Evolutionary conservation across 2,888 invertebrate genomes (phyloP).

Genomic region (Xylota segnis): DNA sequence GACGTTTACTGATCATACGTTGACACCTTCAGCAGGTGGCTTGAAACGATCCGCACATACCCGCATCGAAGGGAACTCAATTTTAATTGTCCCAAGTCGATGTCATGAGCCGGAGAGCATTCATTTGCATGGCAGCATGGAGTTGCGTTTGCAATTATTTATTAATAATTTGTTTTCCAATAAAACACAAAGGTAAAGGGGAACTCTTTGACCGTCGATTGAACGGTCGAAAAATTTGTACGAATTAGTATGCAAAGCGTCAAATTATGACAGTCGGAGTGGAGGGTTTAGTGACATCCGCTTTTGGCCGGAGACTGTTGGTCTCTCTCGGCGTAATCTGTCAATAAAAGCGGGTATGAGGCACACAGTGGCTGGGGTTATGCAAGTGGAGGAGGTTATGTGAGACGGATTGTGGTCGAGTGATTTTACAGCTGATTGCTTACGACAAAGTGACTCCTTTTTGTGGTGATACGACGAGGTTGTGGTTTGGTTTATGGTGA

Average conservation of each 20-base stretch:
- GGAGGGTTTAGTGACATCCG: constrained; percentile 68
- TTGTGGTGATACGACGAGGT: background rate
- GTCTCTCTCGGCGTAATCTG: constrained; percentile 21
- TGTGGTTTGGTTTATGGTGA: constrained; percentile 1
- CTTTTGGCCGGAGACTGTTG: constrained; percentile 27
- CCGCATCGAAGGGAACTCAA: constrained; percentile 39
- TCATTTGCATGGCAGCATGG: constrained; percentile 63
- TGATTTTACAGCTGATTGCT: constrained; percentile 23
- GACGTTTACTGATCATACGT: constrained; percentile 27
- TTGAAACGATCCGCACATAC: constrained; percentile 32
- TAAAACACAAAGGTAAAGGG: constrained; percentile 3
- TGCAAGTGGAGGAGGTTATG: constrained; percentile 29
- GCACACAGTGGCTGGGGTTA: constrained; percentile 6
- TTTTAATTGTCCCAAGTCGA: constrained; percentile 13
- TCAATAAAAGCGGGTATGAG: background rate
- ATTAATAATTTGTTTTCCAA: constrained; percentile 41
- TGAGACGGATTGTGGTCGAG: constrained; percentile 18
- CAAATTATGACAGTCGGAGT: constrained; percentile 47
- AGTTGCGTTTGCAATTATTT: constrained; percentile 52
- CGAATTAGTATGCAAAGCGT: constrained; percentile 66
- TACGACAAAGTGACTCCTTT: constrained; percentile 1
- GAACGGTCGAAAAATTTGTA: constrained; percentile 22
- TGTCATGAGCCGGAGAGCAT: constrained; percentile 5
- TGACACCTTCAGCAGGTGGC: constrained; percentile 57
- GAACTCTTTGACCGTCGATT: constrained; percentile 39